A percentile compares a stretch with the other conserved stretches of the same genome.
Evolutionary conservation across 2,888 invertebrate genomes (phyloP).

Genomic region (Argyresthia albistria): DNA sequence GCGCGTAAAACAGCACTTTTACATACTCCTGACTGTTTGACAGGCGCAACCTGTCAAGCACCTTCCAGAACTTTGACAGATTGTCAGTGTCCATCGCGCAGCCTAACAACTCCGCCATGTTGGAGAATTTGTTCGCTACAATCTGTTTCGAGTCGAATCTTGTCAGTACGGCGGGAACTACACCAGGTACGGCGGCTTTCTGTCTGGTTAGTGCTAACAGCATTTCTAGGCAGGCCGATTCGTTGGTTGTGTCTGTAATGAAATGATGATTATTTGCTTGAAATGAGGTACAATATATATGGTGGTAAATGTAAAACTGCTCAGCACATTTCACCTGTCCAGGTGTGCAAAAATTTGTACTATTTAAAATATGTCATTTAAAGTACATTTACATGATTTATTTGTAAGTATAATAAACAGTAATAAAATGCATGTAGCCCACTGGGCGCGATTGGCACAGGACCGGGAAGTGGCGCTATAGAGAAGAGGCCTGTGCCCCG

Average conservation of each 20-base stretch:
- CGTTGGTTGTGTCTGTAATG: conserved; percentile 13
- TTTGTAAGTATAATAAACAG: too few relatives aligned
- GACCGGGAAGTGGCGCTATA: too few relatives aligned
- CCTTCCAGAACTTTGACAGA: conserved; percentile 18
- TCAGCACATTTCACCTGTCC: too few relatives aligned
- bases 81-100: conserved; percentile 16
- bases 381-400: too few relatives aligned
- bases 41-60: conserved; percentile 16
- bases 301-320: too few relatives aligned
- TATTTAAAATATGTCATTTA: too few relatives aligned
- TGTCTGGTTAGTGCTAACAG: conserved; percentile 20
- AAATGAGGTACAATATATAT: too few relatives aligned
- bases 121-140: conserved; percentile 9
- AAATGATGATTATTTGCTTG: background rate
- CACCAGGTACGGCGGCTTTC: conserved; percentile 21
- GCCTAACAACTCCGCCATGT: conserved; percentile 27
- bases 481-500: too few relatives aligned
- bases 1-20: conserved; percentile 27
- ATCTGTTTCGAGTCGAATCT: conserved; percentile 10
- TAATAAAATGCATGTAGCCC: too few relatives aligned
- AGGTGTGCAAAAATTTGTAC: too few relatives aligned
- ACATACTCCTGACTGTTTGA: conserved; percentile 24
- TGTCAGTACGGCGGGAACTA: conserved; percentile 18
- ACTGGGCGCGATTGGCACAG: too few relatives aligned
- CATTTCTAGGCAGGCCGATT: conserved; percentile 15